phyloP scores from a whole-genome alignment of 2,797 vertebrate genomes.

The Nannoperca australis region DNA sequence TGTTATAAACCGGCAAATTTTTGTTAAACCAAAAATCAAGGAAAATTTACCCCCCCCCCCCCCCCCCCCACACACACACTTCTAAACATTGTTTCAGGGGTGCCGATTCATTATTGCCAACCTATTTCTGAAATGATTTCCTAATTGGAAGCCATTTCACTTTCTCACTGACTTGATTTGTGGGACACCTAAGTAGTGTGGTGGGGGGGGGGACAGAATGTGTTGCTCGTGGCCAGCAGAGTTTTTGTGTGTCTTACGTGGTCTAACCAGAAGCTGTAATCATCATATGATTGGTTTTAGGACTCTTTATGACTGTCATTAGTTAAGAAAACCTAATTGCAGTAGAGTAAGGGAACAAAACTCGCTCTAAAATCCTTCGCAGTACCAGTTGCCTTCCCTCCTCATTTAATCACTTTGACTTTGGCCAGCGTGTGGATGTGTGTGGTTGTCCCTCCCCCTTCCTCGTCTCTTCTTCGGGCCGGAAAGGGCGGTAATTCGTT shows the following conservation, averaged over 20 bases:
- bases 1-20: constrained; percentile 47
- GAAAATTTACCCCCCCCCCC: constrained; percentile 7
- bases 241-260: constrained; percentile 73
- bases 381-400: constrained; percentile 34
- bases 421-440: constrained; percentile 68
- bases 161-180: constrained; percentile 72
- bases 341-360: constrained; percentile 39
- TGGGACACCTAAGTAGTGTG: constrained; percentile 68
- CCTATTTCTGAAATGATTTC: constrained; percentile 67
- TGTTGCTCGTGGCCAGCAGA: constrained; percentile 67
- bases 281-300: constrained; percentile 81
- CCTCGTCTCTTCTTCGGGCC: constrained; percentile 44
- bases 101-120: constrained; percentile 63
- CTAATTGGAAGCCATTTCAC: constrained; percentile 70
- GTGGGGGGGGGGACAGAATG: too few relatives aligned
- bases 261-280: constrained; percentile 78
- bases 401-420: constrained; percentile 86
- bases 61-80: too few relatives aligned
- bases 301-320: constrained; percentile 74
- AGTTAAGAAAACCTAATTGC: constrained; percentile 69
- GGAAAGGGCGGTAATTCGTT: constrained; percentile 76
- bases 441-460: constrained; percentile 20
- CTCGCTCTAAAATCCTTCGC: constrained; percentile 62
- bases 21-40: constrained; percentile 29
- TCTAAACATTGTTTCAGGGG: constrained; percentile 39